Evolutionary conservation across 2,113 vertebrate species (phyloP).

Genomic region (Sorex fumeus): DNA sequence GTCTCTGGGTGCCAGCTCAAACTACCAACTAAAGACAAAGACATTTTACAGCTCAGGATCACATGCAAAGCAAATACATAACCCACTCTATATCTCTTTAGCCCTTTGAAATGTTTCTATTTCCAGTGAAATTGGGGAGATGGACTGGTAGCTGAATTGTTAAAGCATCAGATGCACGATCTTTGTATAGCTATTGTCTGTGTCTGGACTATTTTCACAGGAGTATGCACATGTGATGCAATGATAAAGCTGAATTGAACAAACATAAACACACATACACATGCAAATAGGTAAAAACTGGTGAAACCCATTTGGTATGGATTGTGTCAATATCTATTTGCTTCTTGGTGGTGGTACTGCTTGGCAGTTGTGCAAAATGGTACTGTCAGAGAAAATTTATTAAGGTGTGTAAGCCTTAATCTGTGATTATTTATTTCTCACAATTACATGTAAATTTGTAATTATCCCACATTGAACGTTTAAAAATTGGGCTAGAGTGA

Average conservation of each 20-base stretch:
- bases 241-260: background rate
- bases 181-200: background rate
- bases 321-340: background rate
- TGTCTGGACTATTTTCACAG: background rate
- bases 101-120: no score
- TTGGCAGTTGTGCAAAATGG: background rate
- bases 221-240: background rate
- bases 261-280: background rate
- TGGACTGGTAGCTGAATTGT: background rate
- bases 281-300: background rate
- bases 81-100: no score
- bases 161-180: background rate
- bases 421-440: background rate
- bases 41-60: no score
- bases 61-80: no score
- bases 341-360: background rate
- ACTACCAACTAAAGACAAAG: no score
- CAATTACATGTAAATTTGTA: background rate
- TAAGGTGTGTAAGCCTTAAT: background rate
- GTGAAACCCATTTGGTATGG: background rate
- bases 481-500: background rate
- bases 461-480: conserved; percentile 1
- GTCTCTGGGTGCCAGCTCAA: no score
- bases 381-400: background rate
- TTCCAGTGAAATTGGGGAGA: background rate